Percentiles rank a stretch among this genome's conserved stretches.
These are phyloP conservation scores for Crotalus tigris DNA, from an alignment of 2,113 vertebrate species.

Conservation along the genomic window DNA sequence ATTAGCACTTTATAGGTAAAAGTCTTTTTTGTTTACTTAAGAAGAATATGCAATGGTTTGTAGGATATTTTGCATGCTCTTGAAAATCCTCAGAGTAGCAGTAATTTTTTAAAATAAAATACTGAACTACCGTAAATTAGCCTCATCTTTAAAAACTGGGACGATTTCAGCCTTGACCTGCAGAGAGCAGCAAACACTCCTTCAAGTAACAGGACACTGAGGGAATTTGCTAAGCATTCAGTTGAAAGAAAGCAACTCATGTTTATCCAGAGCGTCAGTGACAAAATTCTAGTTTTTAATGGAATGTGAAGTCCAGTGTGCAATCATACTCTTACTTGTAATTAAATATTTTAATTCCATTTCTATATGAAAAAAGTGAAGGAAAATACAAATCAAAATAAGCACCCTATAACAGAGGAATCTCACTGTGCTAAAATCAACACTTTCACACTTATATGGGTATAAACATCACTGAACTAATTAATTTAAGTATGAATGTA, in stretches of 20 bases:
- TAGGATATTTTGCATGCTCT: not conserved
- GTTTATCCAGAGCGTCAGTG: not conserved
- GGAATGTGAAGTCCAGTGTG: not conserved
- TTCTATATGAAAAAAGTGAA: not conserved
- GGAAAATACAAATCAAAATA: not conserved
- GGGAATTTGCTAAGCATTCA: not conserved
- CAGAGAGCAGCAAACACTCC: slow-evolving; percentile 29
- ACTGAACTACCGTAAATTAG: not conserved
- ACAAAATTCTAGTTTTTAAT: not conserved
- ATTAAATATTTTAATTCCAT: not conserved
- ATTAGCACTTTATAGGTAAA: not conserved
- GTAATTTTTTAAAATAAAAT: not conserved
- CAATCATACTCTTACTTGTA: not conserved
- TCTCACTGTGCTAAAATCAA: not conserved
- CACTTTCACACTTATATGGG: not conserved
- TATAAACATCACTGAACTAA: not conserved
- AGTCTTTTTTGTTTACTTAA: not conserved
- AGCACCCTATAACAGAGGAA: not conserved
- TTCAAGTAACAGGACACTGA: not conserved
- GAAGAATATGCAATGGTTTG: not conserved
- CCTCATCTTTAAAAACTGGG: not conserved
- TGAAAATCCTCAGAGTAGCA: not conserved
- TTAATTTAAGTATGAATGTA: not conserved
- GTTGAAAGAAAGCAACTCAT: not conserved
- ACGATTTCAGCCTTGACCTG: slow-evolving; percentile 27